Evolutionary conservation across 30 jellyfish, hydroid and myxozoan species (phyloP), one percentile per base, ranked within the genome.

Genomic region (Mastigias papua): DNA sequence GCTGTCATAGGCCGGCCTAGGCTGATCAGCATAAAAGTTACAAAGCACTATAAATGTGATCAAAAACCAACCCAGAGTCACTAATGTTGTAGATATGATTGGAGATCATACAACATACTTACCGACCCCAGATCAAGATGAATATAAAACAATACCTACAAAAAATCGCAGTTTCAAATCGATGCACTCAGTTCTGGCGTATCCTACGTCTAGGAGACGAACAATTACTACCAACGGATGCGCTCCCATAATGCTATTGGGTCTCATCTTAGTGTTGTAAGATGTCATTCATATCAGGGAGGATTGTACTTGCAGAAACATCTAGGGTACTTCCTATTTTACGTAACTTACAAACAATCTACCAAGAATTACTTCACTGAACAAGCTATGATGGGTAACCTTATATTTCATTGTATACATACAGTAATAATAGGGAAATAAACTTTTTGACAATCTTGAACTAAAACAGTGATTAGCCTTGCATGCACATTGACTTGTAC

Each of bases 181-280:
- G 74, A 63, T 9, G 74, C 74, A 63, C 42, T 51, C 17, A 21
- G 23, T 2, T n/a, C 42, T 63, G 19, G 74, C 74, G 42, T 27
- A 10, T 23, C 23, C 23, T 63, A 7, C 42, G 5, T 21, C 73
- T 26, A 22, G 10, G 73, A 34, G 71, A 80, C 69, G 90, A 80
- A 80, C 90, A 80, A 80, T 78, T 42, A 57, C 78, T 3, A 3
- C 34, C 28, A 80, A 80, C 90, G 90, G 90, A 80, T 80, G 90
- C 90, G 71, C n/a, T 63, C 90, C 90, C 90, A 65, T 62, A 26
- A 80, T 80, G 90, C 90, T 8, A 26, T 80, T 76, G 27, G 67
- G 27, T 10, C 67, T 51, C 67, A 16, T 37, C 11, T 5, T 37
- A 37, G 5, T 37, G 11, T 11, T 37, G n/a, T 51, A 10, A 51